phyloP scores from a whole-genome alignment of 2,113 vertebrate species.

The Alethe castanea region DNA sequence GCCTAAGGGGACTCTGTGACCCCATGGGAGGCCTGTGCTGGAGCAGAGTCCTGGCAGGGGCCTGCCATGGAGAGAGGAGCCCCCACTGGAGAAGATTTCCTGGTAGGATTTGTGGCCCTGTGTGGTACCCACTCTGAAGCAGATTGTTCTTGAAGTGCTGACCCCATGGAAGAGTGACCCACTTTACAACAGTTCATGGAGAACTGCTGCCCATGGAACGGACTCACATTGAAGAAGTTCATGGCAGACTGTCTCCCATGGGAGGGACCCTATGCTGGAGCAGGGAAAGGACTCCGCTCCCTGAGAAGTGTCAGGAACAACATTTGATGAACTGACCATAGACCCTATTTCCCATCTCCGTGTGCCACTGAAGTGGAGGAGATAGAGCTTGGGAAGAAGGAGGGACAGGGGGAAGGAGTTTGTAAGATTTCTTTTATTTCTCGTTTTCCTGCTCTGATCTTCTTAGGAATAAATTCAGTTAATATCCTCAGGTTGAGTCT shows the following conservation, averaged over 20 bases:
- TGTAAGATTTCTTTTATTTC: background rate
- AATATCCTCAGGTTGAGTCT: background rate
- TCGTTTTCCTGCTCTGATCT: background rate
- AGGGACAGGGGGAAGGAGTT: accelerated
- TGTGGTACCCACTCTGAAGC: accelerated
- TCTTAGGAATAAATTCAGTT: background rate
- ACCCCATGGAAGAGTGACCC: background rate
- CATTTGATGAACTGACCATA: background rate
- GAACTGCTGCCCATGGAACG: background rate
- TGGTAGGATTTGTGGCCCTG: too few species aligned
- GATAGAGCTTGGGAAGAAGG: background rate
- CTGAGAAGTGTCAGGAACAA: background rate
- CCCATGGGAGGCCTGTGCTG: background rate
- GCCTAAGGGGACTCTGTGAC: background rate
- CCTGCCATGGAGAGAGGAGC: background rate
- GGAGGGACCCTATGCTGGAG: accelerated
- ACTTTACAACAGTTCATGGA: background rate
- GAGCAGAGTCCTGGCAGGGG: background rate
- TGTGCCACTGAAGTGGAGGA: background rate
- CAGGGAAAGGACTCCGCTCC: background rate
- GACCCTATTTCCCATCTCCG: background rate
- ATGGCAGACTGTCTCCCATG: background rate
- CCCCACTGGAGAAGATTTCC: background rate
- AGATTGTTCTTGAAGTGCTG: background rate
- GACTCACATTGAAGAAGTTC: accelerated